Conservation (phyloP, 2,113 vertebrate species). For the Lasiurus cinereus region DNA sequence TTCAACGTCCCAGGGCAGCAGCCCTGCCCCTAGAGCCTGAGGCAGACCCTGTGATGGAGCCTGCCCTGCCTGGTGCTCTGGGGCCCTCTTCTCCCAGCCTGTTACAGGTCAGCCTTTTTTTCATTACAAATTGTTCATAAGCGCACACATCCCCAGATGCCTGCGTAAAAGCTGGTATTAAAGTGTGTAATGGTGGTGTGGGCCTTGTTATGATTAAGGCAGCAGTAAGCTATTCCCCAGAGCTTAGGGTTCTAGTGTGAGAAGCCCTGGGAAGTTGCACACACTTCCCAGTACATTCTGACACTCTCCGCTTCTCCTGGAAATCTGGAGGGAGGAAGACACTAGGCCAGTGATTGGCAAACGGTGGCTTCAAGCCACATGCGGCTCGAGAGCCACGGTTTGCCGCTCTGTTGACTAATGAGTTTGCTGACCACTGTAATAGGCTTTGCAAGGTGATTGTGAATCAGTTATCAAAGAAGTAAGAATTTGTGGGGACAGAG, state of each 20-base stretch:
- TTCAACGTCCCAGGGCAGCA: slow-evolving; percentile 72
- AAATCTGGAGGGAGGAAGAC: not conserved
- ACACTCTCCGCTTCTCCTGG: not conserved
- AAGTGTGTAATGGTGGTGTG: slow-evolving; percentile 70
- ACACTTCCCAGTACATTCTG: not conserved
- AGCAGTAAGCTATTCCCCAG: slow-evolving; percentile 69
- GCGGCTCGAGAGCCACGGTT: too few species aligned
- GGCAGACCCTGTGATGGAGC: slow-evolving; percentile 48
- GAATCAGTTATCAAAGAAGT: not conserved
- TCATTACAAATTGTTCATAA: slow-evolving; percentile 76
- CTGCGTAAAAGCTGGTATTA: slow-evolving; percentile 74
- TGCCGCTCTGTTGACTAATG: too few species aligned
- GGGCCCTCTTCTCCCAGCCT: slow-evolving; percentile 56
- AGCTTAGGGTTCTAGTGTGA: slow-evolving; percentile 3
- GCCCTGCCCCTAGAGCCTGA: slow-evolving; percentile 62
- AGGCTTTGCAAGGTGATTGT: not conserved
- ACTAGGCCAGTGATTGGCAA: not conserved
- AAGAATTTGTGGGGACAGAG: not conserved
- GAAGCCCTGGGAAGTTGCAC: slow-evolving; percentile 18
- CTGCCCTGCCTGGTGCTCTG: slow-evolving; percentile 54
- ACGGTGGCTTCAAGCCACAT: too few species aligned
- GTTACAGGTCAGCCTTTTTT: slow-evolving; percentile 65
- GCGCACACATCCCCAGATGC: slow-evolving; percentile 43
- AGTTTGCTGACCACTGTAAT: not conserved
- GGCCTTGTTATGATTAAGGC: slow-evolving; percentile 64